Evolutionary conservation across 2,113 vertebrate genomes (phyloP).

Genomic region (Pangasianodon gigas): DNA sequence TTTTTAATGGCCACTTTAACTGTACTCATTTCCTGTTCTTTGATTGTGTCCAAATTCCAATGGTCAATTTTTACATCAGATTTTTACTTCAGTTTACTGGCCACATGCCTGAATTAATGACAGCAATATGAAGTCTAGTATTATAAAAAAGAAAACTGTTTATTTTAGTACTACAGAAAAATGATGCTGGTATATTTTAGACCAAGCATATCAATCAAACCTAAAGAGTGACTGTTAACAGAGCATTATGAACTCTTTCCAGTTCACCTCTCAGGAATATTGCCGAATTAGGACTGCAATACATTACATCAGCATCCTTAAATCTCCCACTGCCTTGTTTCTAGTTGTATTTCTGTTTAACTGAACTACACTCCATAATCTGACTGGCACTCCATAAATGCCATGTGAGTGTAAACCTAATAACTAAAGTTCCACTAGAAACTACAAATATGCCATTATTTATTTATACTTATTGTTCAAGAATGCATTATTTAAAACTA

Average conservation of each 20-base stretch:
- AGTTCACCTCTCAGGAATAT: slow-evolving; percentile 17
- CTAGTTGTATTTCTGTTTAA: slow-evolving; percentile 21
- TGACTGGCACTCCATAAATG: neutral
- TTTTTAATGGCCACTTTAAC: slow-evolving; percentile 23
- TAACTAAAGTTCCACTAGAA: neutral
- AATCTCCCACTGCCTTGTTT: neutral
- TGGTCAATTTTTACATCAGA: slow-evolving; percentile 14
- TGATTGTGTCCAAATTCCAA: neutral
- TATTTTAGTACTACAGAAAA: slow-evolving; percentile 21
- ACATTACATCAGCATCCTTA: slow-evolving; percentile 29
- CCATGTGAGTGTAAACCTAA: neutral
- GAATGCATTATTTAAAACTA: neutral
- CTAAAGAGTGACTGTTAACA: slow-evolving; percentile 32
- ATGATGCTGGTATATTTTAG: slow-evolving; percentile 28
- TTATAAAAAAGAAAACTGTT: neutral
- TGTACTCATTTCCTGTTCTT: slow-evolving; percentile 5
- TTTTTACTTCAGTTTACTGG: slow-evolving; percentile 14
- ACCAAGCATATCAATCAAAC: slow-evolving; percentile 27
- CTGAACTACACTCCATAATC: neutral
- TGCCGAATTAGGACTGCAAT: slow-evolving; percentile 11
- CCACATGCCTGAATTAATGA: slow-evolving; percentile 20
- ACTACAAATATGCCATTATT: neutral
- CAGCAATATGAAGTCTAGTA: slow-evolving; percentile 14
- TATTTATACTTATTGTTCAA: neutral
- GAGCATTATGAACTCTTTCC: slow-evolving; percentile 27